These are phyloP conservation scores for Lamellibrachia columna DNA, from an alignment of 2,888 invertebrate genomes.

Conservation along the genomic window DNA sequence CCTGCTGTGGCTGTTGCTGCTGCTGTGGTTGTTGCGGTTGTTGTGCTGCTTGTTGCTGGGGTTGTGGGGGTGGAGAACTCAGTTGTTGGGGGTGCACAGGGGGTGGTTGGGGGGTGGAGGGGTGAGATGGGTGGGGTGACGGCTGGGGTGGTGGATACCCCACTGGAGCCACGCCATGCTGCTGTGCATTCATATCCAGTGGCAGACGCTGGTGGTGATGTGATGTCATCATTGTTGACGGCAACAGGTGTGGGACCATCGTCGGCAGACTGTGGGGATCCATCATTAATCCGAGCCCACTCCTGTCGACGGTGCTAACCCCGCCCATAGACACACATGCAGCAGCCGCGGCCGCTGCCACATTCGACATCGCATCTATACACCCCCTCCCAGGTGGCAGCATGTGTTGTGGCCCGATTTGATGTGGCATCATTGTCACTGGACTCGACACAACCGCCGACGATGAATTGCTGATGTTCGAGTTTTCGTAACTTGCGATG, in stretches of 20 bases:
- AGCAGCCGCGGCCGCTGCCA: background rate
- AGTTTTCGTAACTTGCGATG: background rate
- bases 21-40: background rate
- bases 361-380: background rate
- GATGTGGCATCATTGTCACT: background rate
- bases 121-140: background rate
- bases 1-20: background rate
- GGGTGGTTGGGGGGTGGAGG: background rate
- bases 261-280: conserved; percentile 16
- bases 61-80: background rate
- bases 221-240: background rate
- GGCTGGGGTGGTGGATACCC: background rate
- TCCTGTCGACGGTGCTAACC: background rate
- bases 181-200: background rate
- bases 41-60: background rate
- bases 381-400: background rate
- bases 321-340: background rate
- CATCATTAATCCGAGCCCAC: background rate
- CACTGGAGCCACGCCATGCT: background rate
- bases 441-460: background rate
- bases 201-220: background rate
- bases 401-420: background rate
- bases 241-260: conserved; percentile 3
- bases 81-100: background rate
- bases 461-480: background rate